phyloP scores from a whole-genome alignment of 2,113 vertebrate species.

The Rattus rattus region DNA sequence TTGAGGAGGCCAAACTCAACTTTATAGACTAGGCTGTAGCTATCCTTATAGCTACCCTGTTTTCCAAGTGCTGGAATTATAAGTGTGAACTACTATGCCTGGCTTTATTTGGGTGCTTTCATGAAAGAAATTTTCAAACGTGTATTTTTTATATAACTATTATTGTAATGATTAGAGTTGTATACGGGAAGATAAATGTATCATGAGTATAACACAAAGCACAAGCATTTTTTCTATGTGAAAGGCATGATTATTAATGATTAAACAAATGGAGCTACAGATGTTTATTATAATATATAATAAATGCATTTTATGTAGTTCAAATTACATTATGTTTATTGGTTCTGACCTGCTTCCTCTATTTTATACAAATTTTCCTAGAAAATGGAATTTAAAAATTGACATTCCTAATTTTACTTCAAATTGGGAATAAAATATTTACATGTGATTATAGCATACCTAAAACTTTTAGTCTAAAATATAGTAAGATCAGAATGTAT shows the following conservation, averaged over 20 bases:
- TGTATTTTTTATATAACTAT: not conserved
- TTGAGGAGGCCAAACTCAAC: too few relatives aligned
- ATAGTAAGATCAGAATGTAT: not conserved
- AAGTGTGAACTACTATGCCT: not conserved
- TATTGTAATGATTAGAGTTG: not conserved
- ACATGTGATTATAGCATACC: not conserved
- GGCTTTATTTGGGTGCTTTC: not conserved
- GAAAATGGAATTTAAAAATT: constrained; percentile 39
- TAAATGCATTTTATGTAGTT: not conserved
- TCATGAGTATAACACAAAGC: not conserved
- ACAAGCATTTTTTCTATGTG: not conserved
- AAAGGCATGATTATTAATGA: not conserved
- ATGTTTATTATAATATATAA: not conserved
- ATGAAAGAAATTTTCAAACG: not conserved
- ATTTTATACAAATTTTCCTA: not conserved
- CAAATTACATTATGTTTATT: not conserved
- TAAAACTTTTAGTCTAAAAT: not conserved
- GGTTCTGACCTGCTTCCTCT: not conserved
- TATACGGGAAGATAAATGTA: not conserved
- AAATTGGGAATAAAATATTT: not conserved
- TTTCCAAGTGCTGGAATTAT: not conserved
- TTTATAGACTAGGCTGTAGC: not conserved
- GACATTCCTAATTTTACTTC: not conserved
- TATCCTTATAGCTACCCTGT: not conserved
- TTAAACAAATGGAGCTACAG: not conserved